Percentiles rank a stretch among this genome's conserved stretches.
These are phyloP conservation scores for Frankliniella intonsa DNA, from an alignment of 2,888 invertebrate genomes.

Conservation along the genomic window DNA sequence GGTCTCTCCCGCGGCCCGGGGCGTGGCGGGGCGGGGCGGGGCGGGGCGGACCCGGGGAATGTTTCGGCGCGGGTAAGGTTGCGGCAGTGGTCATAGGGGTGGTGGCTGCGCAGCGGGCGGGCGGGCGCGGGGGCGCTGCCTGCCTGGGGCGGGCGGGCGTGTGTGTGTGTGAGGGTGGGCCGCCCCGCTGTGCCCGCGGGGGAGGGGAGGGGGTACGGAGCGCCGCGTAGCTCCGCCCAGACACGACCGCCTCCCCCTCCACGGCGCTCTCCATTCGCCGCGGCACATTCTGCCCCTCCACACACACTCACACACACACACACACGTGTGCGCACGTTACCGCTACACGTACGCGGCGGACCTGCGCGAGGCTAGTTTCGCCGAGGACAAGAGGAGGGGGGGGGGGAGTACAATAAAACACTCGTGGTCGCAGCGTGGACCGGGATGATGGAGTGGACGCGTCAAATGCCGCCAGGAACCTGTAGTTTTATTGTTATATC, in stretches of 20 bases:
- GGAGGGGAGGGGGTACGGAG: background rate
- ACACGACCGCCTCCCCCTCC: background rate
- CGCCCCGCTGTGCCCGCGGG: background rate
- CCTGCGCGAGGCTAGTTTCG: background rate
- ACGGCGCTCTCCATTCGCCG: background rate
- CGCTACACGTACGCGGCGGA: background rate
- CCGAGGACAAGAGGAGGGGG: background rate
- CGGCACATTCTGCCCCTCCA: constrained; percentile 11
- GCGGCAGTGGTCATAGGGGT: background rate
- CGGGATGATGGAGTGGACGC: background rate
- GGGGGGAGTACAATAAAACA: background rate
- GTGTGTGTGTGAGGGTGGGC: background rate
- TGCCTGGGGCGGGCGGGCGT: background rate
- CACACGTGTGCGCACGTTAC: background rate
- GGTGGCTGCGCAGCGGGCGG: background rate
- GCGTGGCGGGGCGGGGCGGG: background rate
- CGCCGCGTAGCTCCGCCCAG: constrained; percentile 16
- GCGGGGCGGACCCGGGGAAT: background rate
- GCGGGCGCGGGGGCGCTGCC: background rate
- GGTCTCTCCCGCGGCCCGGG: background rate
- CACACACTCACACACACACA: constrained; percentile 4
- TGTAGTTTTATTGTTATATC: too few species aligned
- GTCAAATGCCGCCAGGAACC: too few species aligned
- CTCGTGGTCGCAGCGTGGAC: background rate
- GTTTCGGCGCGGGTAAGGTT: constrained; percentile 10